Base-by-base conservation (phyloP, 1,140 invertebrate genomes). In the Neodiprion fabricii region DNA sequence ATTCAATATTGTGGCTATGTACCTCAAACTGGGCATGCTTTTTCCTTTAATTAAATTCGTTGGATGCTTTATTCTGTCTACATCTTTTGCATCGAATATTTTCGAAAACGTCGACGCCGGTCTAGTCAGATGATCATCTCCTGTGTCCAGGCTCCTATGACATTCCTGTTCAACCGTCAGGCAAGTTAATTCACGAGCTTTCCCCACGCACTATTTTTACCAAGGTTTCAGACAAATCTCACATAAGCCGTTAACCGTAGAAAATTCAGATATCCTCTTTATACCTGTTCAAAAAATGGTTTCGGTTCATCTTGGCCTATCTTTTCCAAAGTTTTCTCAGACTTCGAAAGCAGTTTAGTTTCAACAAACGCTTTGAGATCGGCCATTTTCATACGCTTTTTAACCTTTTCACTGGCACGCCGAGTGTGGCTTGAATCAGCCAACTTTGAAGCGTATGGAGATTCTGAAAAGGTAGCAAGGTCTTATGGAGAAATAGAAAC, bases 11-110 rank as follows among this genome's bases (percentile, higher is more conserved):
- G 17, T 40, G 73, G 69, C 65, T 74, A 79, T 87, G 87, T 91
- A 97, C 96, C 96, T 97, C 69, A 98, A 88, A 86, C 96, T 97
- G 8, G 96, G 96, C 96, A 98, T 97, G 89, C 96, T 97, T 89
- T 97, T 97, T 69, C 96, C 96, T 91, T 97, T 96, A 67, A 96
- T 93, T 48, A 97, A 88, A 86, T 95, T 95, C 74, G 92, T 93
- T 1, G 91, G 85, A 72, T 84, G 83, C 48, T 86, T 85, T 72
- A 85, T 85, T 40, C 83, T 86, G 78, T 86, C 85, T 9, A 86
- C 79, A 69, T 87, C 84, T 75, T 85, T 84, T 5, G 85, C 82
- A 70, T 92, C 89, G 75, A 91, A 91, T 73, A 90, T 89, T 83
- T 90, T 91, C 11, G 90, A 92, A 12, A 91, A 88, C 72, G 92